phyloP scores from a whole-genome alignment of 2,888 invertebrate genomes.

The Lepidonotus clava region DNA sequence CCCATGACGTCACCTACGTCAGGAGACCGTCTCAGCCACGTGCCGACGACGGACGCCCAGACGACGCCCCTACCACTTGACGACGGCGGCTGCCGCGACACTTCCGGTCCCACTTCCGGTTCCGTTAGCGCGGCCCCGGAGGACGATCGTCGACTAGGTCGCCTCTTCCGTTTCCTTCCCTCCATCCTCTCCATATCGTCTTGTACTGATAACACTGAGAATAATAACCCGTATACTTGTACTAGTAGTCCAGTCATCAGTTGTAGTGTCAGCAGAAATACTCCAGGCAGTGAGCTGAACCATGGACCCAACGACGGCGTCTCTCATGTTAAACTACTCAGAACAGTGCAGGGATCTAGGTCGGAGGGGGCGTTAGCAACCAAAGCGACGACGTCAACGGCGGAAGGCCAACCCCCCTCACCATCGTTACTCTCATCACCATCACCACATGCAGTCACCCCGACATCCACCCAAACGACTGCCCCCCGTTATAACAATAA shows the following conservation, averaged over 20 bases:
- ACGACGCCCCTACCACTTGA: too few species aligned
- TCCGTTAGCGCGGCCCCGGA: not conserved
- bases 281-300: too few species aligned
- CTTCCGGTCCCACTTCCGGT: not conserved
- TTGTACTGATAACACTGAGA: too few species aligned
- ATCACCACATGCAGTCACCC: not conserved
- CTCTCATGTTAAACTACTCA: too few species aligned
- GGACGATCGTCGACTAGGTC: not conserved
- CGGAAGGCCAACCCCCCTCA: not conserved
- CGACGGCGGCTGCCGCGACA: not conserved
- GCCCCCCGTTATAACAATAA: not conserved
- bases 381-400: too few species aligned
- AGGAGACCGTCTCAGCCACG: not conserved
- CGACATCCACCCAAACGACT: not conserved
- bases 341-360: too few species aligned
- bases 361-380: too few species aligned
- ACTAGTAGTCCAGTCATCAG: too few species aligned
- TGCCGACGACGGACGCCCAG: too few species aligned
- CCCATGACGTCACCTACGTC: not conserved
- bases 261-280: too few species aligned
- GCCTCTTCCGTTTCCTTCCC: not conserved
- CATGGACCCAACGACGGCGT: too few species aligned
- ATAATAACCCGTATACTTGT: too few species aligned
- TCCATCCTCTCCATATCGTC: slow-evolving; percentile 18
- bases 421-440: not conserved